Percentiles rank a stretch among this genome's conserved stretches.
These are phyloP conservation scores for Furnarius figulus DNA, from an alignment of 2,113 vertebrate species.

Conservation along the genomic window DNA sequence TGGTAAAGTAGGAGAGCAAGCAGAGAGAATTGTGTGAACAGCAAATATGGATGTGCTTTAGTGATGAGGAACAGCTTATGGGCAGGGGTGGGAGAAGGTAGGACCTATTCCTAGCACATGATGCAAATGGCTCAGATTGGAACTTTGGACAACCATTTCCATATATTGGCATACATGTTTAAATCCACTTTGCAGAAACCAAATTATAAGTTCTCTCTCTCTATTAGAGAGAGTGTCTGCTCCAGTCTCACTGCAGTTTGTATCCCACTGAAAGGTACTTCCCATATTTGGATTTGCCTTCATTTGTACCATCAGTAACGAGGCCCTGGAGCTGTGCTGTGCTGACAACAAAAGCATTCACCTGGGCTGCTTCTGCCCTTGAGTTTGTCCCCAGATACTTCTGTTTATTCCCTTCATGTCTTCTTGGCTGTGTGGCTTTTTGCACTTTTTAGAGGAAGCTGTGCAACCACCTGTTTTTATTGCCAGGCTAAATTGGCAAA, in stretches of 20 bases:
- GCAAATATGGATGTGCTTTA: background rate
- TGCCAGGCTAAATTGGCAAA: background rate
- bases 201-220: background rate
- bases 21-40: background rate
- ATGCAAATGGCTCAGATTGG: background rate
- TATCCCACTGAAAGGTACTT: background rate
- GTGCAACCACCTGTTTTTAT: slow-evolving; percentile 29
- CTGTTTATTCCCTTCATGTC: background rate
- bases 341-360: background rate
- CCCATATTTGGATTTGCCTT: background rate
- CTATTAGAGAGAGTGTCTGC: rapidly evolving
- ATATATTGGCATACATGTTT: background rate
- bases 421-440: background rate
- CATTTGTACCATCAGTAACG: background rate
- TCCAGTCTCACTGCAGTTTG: rapidly evolving
- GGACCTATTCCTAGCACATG: background rate
- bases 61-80: background rate
- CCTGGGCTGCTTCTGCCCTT: background rate
- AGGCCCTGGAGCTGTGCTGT: background rate
- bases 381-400: background rate
- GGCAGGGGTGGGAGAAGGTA: background rate
- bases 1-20: background rate
- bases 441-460: slow-evolving; percentile 36
- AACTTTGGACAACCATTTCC: background rate
- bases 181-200: background rate